Percentiles rank a stretch among this genome's conserved stretches.
phyloP scores from a whole-genome alignment of 2,888 invertebrate genomes.

The Stegana nigrithorax region DNA sequence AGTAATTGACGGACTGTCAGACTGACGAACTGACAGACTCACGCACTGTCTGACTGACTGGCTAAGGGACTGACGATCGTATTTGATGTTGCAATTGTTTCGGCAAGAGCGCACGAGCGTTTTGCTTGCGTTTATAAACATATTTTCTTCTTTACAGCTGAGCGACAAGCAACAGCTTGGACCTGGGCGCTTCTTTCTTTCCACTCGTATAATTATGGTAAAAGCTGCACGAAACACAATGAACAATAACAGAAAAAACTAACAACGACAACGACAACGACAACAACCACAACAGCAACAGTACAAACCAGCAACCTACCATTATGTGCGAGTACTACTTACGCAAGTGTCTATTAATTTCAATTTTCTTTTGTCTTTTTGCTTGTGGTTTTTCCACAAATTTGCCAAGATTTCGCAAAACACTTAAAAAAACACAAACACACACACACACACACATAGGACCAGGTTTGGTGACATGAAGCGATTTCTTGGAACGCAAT shows the following conservation, averaged over 20 bases:
- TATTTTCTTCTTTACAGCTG: no score
- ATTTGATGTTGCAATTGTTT: neutral
- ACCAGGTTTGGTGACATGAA: no score
- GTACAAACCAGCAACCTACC: no score
- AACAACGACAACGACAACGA: no score
- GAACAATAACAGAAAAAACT: slow-evolving; percentile 9
- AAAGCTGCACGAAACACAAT: slow-evolving; percentile 51
- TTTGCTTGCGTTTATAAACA: no score
- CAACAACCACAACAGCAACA: no score
- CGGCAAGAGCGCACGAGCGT: neutral
- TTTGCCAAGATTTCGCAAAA: neutral
- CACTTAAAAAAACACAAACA: neutral
- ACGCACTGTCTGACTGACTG: neutral
- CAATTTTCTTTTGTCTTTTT: slow-evolving; percentile 31
- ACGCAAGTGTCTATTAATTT: no score
- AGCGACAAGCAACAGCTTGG: no score
- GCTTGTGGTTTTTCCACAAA: slow-evolving; percentile 2
- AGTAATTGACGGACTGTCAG: neutral
- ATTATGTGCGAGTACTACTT: no score
- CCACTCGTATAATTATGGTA: slow-evolving; percentile 50
- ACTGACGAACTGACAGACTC: neutral
- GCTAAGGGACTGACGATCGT: neutral
- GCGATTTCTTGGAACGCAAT: no score
- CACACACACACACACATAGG: neutral
- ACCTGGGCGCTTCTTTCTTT: neutral